Evolutionary conservation across 1,140 invertebrate species (phyloP).

Genomic region (Hycleus cichorii): DNA sequence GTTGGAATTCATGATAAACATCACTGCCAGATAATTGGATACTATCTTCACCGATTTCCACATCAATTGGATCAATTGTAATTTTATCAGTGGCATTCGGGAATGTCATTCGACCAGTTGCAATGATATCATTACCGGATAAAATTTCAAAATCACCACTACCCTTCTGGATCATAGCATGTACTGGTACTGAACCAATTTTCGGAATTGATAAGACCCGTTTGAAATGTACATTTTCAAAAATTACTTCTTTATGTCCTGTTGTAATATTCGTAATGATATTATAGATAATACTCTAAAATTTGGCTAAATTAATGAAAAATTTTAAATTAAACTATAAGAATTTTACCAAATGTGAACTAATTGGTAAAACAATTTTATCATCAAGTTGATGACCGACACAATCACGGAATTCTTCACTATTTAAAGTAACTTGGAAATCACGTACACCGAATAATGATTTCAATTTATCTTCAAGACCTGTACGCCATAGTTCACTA

Average conservation of each 20-base stretch:
- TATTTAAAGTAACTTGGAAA: constrained; percentile 40
- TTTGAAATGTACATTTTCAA: constrained; percentile 79
- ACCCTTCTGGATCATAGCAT: constrained; percentile 77
- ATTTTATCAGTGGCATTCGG: constrained; percentile 42
- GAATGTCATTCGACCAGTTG: constrained; percentile 62
- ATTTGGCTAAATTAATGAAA: neutral
- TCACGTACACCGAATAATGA: constrained; percentile 32
- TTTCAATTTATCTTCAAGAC: constrained; percentile 33
- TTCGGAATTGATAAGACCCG: constrained; percentile 75
- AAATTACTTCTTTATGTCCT: constrained; percentile 63
- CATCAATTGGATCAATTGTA: constrained; percentile 33
- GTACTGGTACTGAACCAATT: constrained; percentile 63
- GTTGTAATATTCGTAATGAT: constrained; percentile 23
- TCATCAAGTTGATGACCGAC: constrained; percentile 35
- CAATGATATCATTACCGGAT: constrained; percentile 68
- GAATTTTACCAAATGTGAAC: constrained; percentile 31
- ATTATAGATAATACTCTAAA: constrained; percentile 26
- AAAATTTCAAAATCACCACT: constrained; percentile 79
- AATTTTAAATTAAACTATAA: neutral
- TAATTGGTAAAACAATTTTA: constrained; percentile 30
- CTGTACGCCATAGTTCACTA: constrained; percentile 57
- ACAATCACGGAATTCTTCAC: constrained; percentile 39
- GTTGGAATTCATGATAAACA: constrained; percentile 85
- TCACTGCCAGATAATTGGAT: constrained; percentile 55
- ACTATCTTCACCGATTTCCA: constrained; percentile 43